Conservation (phyloP, 2,888 invertebrate genomes). For the Pheosia gnoma region DNA sequence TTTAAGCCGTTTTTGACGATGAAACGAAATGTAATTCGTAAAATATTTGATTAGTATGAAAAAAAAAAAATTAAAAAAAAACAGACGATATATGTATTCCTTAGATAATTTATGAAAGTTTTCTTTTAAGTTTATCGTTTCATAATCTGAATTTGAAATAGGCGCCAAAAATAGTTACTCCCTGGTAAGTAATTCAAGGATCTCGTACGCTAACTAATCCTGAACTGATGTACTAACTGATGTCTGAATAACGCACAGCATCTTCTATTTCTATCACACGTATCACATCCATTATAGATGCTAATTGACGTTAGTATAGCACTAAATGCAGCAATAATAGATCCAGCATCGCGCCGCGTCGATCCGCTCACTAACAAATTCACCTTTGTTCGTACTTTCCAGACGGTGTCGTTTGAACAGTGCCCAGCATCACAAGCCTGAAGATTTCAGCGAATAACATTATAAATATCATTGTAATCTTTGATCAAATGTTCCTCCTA, state of each 20-base stretch:
- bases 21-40: too few relatives aligned
- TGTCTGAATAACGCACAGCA: neutral
- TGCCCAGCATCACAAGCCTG: constrained; percentile 35
- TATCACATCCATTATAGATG: neutral
- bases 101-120: too few relatives aligned
- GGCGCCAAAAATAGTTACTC: too few relatives aligned
- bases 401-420: constrained; percentile 61
- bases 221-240: neutral
- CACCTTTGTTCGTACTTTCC: constrained; percentile 71
- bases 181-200: too few relatives aligned
- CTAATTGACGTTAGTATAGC: constrained; percentile 17
- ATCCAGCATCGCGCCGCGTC: constrained; percentile 29
- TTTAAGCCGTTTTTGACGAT: too few relatives aligned
- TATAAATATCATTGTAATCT: neutral
- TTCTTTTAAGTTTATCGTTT: too few relatives aligned
- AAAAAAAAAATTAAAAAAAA: too few relatives aligned
- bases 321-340: constrained; percentile 34
- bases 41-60: too few relatives aligned
- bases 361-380: constrained; percentile 46
- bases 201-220: too few relatives aligned
- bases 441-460: constrained; percentile 4
- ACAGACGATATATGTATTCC: too few relatives aligned
- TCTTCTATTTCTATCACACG: neutral
- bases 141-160: too few relatives aligned
- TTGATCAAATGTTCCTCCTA: too few relatives aligned